Evolutionary conservation across 2,797 vertebrate species (phyloP).

Genomic region (Strix occidentalis): DNA sequence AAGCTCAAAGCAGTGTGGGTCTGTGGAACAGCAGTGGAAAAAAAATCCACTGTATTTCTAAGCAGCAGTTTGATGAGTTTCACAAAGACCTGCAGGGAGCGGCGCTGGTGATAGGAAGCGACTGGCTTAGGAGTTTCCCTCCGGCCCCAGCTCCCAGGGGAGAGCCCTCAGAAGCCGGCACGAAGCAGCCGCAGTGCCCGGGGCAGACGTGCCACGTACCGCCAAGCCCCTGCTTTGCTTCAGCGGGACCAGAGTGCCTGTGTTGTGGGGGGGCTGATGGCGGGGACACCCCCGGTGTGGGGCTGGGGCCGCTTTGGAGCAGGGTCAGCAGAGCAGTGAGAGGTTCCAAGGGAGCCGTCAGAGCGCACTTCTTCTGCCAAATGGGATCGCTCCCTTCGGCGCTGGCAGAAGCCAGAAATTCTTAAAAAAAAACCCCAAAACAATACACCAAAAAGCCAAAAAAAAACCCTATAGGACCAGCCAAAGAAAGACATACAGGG

Average conservation of each 20-base stretch:
- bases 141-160: rapidly evolving
- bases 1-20: not conserved
- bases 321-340: not conserved
- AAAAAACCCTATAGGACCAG: not conserved
- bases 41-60: not conserved
- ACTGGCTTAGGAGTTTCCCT: not conserved
- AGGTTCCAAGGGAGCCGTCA: not conserved
- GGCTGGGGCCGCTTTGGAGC: not conserved
- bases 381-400: not conserved
- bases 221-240: not conserved
- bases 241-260: rapidly evolving
- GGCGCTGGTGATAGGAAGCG: too few species aligned
- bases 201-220: not conserved
- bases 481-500: not conserved
- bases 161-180: not conserved
- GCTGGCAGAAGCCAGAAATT: not conserved
- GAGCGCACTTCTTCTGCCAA: not conserved
- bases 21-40: not conserved
- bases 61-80: not conserved
- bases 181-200: not conserved
- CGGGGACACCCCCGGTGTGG: not conserved
- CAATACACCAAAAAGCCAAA: not conserved
- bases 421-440: not conserved
- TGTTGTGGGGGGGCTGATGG: too few species aligned
- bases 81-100: not conserved